Base-by-base conservation (phyloP, 2,797 vertebrate genomes). In the Anabacerthia variegaticeps region DNA sequence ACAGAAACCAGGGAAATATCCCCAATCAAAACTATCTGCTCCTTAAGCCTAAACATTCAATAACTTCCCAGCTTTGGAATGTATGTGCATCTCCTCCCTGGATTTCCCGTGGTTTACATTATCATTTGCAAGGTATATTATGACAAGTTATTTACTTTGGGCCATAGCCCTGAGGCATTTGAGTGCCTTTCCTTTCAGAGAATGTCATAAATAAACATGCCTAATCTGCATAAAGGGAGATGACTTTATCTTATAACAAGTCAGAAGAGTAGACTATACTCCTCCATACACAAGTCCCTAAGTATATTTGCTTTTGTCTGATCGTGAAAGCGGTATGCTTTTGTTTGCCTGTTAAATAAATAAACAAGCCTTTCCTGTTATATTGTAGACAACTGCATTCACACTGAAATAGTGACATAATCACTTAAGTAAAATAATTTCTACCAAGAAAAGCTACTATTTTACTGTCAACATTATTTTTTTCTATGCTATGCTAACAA, bases 41-140 rank as follows among this genome's bases (percentile, higher is more conserved):
- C 67, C 92, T 91, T 84, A 88, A 96, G 89, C 83, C 95, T 96
- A 97, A 97, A 96, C 96, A 96, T 96, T 95, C 93, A 96, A 93
- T 94, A 97, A 96, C 85, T 96, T 96, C 95, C 89, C 91, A 94
- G 92, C 79, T 88, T 96, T 91, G 94, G 93, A 96, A 97, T 93
- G 92, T 54, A 88, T 59, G 89, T 88, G 85, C 93, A 97, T 93
- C 92, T 97, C 87, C 62, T 96, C 82, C 59, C 66, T 84, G 85
- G 69, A 69, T 92, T 91, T 93, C 91, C 82, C 49, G 63, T 67
- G 55, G 91, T 97, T 97, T 96, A 94, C 67, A 88, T 94, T 96
- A 95, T 95, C 91, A 91, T 96, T 96, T 96, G 91, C 95, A 92
- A 97, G 94, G 95, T 97, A 94, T 96, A 97, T 93, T 93, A 95